Evolutionary conservation across 2,113 vertebrate species (phyloP), one percentile per base, ranked within the genome.

Genomic region (Myotis yumanensis): DNA sequence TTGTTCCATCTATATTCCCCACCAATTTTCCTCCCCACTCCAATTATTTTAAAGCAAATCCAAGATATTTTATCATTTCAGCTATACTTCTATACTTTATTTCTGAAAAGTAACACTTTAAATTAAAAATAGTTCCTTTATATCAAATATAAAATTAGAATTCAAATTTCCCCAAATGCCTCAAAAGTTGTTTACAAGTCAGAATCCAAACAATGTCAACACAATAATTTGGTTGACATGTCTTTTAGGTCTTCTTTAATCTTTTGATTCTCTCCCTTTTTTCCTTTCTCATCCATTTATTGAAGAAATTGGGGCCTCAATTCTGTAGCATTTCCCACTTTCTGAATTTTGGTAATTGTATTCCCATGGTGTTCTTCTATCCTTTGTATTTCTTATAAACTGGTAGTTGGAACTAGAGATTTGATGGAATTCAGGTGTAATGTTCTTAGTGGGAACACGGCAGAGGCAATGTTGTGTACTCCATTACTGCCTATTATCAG

Each of bases 1-100:
- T 72, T 88, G 43, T 30, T 89, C 90, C 37, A 18, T 10, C 35
- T 68, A 10, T 30, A 69, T 52, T 80, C 11, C 11, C 20, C 37
- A 89, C 2, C 18, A 35, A 85, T 54, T 25, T 87, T 84, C n/a
- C 40, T 87, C 37, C 40, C 30, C 18, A 7, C 35, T 40, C 51
- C 30, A 30, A 85, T 79, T 72, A 86, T 57, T 57, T 89, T 82
- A 89, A 84, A 89, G n/a, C n/a, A 95, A 79, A n/a, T 72, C 2
- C 28, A 75, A 54, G 12, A 11, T 91, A 57, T 51, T 86, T 82
- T 85, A 76, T 5, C 46, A 80, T 59, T 88, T 68, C 28, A 93
- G 52, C 17, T 77, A 35, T 79, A 90, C 9, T 93, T 89, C 28
- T 54, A 86, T 17, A 54, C 30, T 82, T 62, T 59, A 92, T 71